phyloP scores from a whole-genome alignment of 2,113 vertebrate species.

The Seriola aureovittata region DNA sequence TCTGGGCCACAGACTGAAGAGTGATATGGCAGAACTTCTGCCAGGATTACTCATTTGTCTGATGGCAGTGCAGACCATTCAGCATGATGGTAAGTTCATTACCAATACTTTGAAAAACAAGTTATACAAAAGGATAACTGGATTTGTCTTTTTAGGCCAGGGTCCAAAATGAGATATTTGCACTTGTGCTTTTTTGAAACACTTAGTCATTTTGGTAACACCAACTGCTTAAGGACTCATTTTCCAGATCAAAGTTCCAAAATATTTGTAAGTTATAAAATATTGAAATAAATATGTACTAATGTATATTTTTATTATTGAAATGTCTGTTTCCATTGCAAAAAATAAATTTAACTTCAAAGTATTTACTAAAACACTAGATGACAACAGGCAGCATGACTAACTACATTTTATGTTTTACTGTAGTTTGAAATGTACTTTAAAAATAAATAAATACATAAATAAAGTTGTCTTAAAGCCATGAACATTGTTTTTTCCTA shows the following conservation, averaged over 20 bases:
- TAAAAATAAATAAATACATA: no score
- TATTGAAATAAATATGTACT: no score
- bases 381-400: background rate
- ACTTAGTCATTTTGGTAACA: background rate
- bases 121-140: background rate
- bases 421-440: background rate
- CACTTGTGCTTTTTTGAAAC: background rate
- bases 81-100: constrained; percentile 70
- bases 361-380: background rate
- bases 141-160: background rate
- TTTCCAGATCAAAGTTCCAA: background rate
- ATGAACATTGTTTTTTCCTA: constrained; percentile 6
- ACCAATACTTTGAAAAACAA: background rate
- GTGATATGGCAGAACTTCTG: constrained; percentile 59
- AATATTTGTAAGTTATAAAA: no score
- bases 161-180: background rate
- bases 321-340: background rate
- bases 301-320: background rate
- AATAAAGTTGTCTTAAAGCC: background rate
- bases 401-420: background rate
- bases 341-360: background rate
- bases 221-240: background rate
- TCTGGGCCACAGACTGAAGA: background rate
- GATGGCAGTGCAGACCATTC: constrained; percentile 64
- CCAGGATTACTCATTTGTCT: constrained; percentile 69